phyloP scores from a whole-genome alignment of 1,140 invertebrate genomes.

The Drosophila subobscura region DNA sequence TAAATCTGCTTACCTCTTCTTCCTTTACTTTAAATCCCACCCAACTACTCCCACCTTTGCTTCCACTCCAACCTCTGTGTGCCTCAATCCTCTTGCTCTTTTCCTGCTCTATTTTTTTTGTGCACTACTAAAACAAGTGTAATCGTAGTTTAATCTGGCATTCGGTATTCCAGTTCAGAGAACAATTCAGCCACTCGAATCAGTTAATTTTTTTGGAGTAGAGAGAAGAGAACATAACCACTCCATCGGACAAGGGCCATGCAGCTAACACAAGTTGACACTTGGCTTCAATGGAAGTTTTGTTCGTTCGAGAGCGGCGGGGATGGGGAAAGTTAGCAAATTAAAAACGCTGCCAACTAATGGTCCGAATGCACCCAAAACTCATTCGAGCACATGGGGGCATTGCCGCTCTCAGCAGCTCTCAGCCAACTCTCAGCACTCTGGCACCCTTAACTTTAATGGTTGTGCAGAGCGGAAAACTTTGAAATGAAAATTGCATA shows the following conservation, averaged over 20 bases:
- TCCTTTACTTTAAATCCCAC: too few relatives aligned
- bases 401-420: too few relatives aligned
- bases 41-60: too few relatives aligned
- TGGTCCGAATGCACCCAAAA: conserved; percentile 52
- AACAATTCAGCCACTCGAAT: too few relatives aligned
- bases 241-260: conserved; percentile 10
- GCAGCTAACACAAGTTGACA: conserved; percentile 50
- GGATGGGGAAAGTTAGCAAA: conserved; percentile 32
- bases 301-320: not conserved
- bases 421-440: conserved; percentile 9
- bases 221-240: conserved; percentile 18
- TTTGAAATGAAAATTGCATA: conserved; percentile 73
- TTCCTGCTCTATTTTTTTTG: too few relatives aligned
- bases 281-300: conserved; percentile 45
- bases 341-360: conserved; percentile 67
- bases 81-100: too few relatives aligned
- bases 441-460: conserved; percentile 21
- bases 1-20: too few relatives aligned
- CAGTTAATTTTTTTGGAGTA: conserved; percentile 23
- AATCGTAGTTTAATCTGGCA: too few relatives aligned
- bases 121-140: too few relatives aligned
- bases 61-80: too few relatives aligned
- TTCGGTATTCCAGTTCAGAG: too few relatives aligned
- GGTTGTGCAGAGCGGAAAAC: conserved; percentile 44
- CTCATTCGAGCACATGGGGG: conserved; percentile 50